These are phyloP conservation scores for Fissipunctia ypsillon DNA, from an alignment of 2,888 invertebrate genomes.

Conservation along the genomic window DNA sequence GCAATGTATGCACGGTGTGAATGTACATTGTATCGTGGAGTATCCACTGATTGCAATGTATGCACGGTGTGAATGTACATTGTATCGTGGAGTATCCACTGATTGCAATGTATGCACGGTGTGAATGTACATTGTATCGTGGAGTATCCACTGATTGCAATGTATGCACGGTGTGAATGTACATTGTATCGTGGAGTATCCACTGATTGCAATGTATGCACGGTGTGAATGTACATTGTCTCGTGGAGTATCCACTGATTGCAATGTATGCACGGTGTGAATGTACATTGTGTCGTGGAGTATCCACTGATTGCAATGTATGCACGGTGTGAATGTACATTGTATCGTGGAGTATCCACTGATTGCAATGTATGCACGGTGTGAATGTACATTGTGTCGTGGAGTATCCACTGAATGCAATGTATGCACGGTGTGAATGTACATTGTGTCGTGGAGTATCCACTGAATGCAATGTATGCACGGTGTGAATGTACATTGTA, in stretches of 20 bases:
- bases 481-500: no score
- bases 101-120: constrained; percentile 1
- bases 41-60: no score
- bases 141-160: no score
- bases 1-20: constrained; percentile 2
- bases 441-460: constrained; percentile 4
- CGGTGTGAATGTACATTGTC: constrained; percentile 11
- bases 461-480: neutral
- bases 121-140: no score
- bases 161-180: constrained; percentile 11
- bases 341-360: no score
- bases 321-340: constrained; percentile 13
- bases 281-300: no score
- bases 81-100: no score
- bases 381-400: constrained; percentile 12
- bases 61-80: constrained; percentile 13
- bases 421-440: no score
- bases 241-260: no score
- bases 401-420: neutral
- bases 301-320: no score
- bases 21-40: no score
- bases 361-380: constrained; percentile 1
- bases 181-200: no score
- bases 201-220: constrained; percentile 1
- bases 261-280: constrained; percentile 2